Evolutionary conservation across 2,797 vertebrate species (phyloP).

Genomic region (Microhierax caerulescens): DNA sequence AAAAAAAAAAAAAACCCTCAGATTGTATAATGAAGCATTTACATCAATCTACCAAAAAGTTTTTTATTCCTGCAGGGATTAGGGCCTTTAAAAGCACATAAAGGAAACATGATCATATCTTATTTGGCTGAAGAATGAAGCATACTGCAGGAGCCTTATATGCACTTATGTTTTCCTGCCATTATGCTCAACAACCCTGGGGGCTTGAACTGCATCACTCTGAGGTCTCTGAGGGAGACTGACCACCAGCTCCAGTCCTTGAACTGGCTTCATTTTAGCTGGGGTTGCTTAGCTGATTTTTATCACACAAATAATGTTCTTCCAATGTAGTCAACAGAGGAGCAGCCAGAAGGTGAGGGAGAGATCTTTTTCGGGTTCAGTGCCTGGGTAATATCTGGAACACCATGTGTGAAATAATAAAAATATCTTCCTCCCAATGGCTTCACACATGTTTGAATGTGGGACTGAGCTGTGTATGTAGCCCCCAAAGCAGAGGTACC

Average conservation of each 20-base stretch:
- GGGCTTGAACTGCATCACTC: neutral
- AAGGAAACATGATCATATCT: neutral
- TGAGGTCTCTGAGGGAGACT: accelerated
- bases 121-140: neutral
- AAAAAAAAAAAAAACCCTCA: no score
- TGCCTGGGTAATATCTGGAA: neutral
- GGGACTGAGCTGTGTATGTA: neutral
- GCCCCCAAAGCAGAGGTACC: neutral
- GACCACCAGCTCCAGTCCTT: neutral
- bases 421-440: neutral
- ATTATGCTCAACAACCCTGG: accelerated
- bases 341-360: neutral
- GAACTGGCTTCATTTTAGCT: neutral
- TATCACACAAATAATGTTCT: neutral
- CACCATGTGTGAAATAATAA: neutral
- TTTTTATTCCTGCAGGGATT: neutral
- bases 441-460: neutral
- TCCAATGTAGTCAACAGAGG: neutral
- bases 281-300: neutral
- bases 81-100: neutral
- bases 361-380: neutral
- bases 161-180: neutral
- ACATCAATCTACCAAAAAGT: neutral
- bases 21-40: neutral
- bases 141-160: neutral